phyloP scores from a whole-genome alignment of 2,888 invertebrate genomes.

The Agonopterix alstromeriana region DNA sequence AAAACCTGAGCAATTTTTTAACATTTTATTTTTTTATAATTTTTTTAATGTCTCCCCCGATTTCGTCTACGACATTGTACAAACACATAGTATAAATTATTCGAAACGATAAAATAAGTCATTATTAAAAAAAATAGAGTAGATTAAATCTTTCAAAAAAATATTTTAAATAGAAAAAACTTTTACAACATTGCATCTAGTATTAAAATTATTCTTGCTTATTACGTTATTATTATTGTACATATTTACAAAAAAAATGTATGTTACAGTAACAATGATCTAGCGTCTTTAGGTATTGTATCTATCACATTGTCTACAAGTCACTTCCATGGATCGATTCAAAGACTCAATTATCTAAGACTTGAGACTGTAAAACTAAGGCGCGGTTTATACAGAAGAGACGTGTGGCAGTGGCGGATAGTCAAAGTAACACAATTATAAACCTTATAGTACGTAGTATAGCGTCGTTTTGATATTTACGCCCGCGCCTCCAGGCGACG shows the following conservation, averaged over 20 bases:
- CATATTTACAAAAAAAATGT: slow-evolving; percentile 69
- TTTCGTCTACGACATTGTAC: slow-evolving; percentile 70
- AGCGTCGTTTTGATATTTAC: too few relatives aligned
- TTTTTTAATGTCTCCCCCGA: slow-evolving; percentile 69
- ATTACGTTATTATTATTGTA: slow-evolving; percentile 66
- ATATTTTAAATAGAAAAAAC: slow-evolving; percentile 69
- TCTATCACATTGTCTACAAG: slow-evolving; percentile 68
- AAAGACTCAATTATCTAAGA: neutral
- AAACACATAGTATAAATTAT: slow-evolving; percentile 74
- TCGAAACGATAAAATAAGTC: slow-evolving; percentile 74
- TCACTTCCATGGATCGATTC: slow-evolving; percentile 10
- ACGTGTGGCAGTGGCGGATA: too few relatives aligned
- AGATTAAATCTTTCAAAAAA: slow-evolving; percentile 72
- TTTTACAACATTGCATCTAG: slow-evolving; percentile 75
- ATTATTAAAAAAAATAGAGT: slow-evolving; percentile 68
- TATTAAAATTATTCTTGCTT: slow-evolving; percentile 66
- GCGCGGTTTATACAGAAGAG: too few relatives aligned
- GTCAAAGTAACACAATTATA: too few relatives aligned
- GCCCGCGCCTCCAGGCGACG: too few relatives aligned
- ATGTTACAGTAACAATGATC: slow-evolving; percentile 75
- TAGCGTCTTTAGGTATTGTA: slow-evolving; percentile 74
- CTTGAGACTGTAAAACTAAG: neutral
- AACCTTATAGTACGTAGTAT: too few relatives aligned
- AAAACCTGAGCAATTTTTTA: slow-evolving; percentile 60
- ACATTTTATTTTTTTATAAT: slow-evolving; percentile 71